Evolutionary conservation across 2,113 vertebrate species (phyloP), one percentile per base, ranked within the genome.

Genomic region (Hypomesus transpacificus): DNA sequence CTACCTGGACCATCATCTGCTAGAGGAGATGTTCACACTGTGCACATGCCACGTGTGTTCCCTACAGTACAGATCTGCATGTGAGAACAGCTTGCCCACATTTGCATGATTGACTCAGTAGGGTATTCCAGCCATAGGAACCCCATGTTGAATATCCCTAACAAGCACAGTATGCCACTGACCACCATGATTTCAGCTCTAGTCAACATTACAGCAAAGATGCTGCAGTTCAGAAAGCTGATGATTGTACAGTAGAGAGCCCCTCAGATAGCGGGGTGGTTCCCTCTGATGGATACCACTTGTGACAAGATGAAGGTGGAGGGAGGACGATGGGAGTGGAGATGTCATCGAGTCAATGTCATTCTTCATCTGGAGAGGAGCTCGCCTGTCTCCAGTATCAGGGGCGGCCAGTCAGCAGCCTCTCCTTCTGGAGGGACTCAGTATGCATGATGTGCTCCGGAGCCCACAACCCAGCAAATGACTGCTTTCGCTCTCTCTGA

Each of bases 401-500:
- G 26, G 16, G 59, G 59, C 16, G 22, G 9, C 71, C 34, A 70
- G 73, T 18, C 59, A 22, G 53, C 81, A 71, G 17, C 8, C 20
- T 65, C 18, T 75, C 65, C 66, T 64, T 73, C 70, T 50, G n/a
- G 4, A 18, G 9, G 34, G 24, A 65, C n/a, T 39, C 63, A 16
- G 51, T 70, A 50, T 64, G 34, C 71, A 68, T 56, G 53, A 64
- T 80, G 52, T 78, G 60, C 70, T 24, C 74, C 51, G 69, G 70
- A 4, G 2, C 26, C 65, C 63, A 73, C 64, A 80, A 70, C 78
- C 80, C n/a, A 66, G 26, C 39, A 86, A 88, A 86, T 87, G 20
- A 71, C 71, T 73, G 14, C 70, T 56, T 6, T 31, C 13, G 21
- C 7, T 80, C 34, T 3, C 60, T 79, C 70, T 73, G 73, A 46